Evolutionary conservation across 2,797 vertebrate species (phyloP).

Genomic region (Columba guinea): DNA sequence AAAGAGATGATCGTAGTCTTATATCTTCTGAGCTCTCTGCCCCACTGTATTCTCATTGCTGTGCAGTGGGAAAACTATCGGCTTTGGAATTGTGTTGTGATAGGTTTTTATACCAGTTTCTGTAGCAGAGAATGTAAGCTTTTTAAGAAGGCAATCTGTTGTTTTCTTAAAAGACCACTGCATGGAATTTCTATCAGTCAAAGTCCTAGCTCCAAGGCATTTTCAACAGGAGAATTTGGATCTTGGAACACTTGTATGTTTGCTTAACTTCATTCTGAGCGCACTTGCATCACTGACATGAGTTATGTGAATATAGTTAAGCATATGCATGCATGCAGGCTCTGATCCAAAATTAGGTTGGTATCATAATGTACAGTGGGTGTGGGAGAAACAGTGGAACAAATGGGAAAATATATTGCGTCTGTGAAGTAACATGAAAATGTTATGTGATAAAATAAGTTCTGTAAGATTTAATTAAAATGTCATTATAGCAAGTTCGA

Average conservation of each 20-base stretch:
- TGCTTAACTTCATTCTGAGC: slow-evolving; percentile 52
- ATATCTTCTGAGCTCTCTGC: not conserved
- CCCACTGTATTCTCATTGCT: not conserved
- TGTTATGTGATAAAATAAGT: slow-evolving; percentile 46
- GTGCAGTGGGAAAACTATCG: slow-evolving; percentile 37
- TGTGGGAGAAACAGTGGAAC: slow-evolving; percentile 57
- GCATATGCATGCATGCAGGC: slow-evolving; percentile 62
- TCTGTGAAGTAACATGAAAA: slow-evolving; percentile 53
- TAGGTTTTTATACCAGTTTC: slow-evolving; percentile 54
- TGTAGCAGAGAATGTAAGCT: slow-evolving; percentile 54
- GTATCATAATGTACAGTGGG: slow-evolving; percentile 59
- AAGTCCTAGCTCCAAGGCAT: slow-evolving; percentile 49
- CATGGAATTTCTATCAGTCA: slow-evolving; percentile 55
- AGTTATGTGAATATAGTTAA: slow-evolving; percentile 62
- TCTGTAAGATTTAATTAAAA: slow-evolving; percentile 63
- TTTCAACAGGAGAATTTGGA: slow-evolving; percentile 45
- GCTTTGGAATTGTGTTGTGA: slow-evolving; percentile 57
- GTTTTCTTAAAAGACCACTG: slow-evolving; percentile 65
- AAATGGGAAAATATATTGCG: slow-evolving; percentile 59
- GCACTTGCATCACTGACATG: slow-evolving; percentile 32
- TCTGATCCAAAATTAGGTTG: slow-evolving; percentile 62
- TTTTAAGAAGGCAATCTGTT: slow-evolving; percentile 61
- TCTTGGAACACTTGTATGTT: slow-evolving; percentile 28
- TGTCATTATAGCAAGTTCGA: slow-evolving; percentile 28
- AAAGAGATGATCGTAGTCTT: not conserved